phyloP scores from a whole-genome alignment of 2,797 vertebrate species.

The Danio albolineatus region DNA sequence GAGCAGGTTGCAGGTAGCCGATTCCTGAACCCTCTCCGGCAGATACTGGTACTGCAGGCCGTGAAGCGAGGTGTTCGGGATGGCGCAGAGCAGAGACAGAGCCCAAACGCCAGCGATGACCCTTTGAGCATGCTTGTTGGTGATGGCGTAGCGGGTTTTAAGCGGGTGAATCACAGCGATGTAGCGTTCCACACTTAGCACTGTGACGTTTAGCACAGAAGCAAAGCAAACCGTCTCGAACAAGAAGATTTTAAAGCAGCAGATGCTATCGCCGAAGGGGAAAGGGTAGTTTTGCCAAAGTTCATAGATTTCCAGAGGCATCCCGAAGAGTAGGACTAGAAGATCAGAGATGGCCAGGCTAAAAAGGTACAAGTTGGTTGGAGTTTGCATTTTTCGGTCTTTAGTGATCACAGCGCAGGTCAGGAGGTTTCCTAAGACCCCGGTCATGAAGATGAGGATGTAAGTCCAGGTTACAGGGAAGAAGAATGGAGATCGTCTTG shows the following conservation, averaged over 20 bases:
- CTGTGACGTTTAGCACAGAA: conserved; percentile 82
- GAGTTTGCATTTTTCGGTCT: conserved; percentile 82
- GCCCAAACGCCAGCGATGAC: conserved; percentile 77
- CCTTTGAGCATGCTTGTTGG: conserved; percentile 78
- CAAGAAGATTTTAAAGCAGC: conserved; percentile 83
- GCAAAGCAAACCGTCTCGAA: conserved; percentile 84
- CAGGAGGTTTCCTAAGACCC: conserved; percentile 79
- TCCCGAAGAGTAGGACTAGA: conserved; percentile 80
- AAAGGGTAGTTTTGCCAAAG: conserved; percentile 86
- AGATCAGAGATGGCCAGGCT: conserved; percentile 81
- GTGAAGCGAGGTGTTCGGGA: conserved; percentile 82
- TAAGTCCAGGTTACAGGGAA: conserved; percentile 76
- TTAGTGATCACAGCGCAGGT: conserved; percentile 81
- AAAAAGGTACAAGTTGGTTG: conserved; percentile 82
- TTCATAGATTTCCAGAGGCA: conserved; percentile 84
- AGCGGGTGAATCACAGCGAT: conserved; percentile 82
- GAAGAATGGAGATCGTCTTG: conserved; percentile 79
- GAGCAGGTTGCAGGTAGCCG: conserved; percentile 80
- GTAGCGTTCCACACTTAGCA: conserved; percentile 81
- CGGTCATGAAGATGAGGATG: conserved; percentile 78
- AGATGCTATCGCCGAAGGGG: conserved; percentile 78
- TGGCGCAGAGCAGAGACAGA: conserved; percentile 75
- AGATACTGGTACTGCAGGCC: conserved; percentile 78
- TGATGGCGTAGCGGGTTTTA: conserved; percentile 79
- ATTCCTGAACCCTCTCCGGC: conserved; percentile 76